Base-by-base conservation (phyloP, 2,797 vertebrate species). In the Anomalospiza imberbis region DNA sequence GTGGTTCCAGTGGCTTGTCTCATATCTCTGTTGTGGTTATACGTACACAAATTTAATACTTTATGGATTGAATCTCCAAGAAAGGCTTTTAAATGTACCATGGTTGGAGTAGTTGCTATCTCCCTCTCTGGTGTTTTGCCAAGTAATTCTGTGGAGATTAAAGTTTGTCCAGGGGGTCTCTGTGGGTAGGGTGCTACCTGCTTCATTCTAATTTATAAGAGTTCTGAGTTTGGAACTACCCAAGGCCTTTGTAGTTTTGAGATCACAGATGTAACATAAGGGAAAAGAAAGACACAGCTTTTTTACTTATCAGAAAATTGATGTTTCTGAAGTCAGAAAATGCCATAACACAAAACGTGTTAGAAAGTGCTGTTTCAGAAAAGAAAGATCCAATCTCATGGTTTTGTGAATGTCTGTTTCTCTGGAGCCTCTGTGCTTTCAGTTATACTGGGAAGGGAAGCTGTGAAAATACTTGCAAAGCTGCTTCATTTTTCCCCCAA, bases 1-100 rank as follows among this genome's bases (percentile, higher is more conserved):
- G 67, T 95, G 90, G 89, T 88, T 94, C 94, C 76, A 34, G 78
- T 91, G 67, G 47, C 51, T 83, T 88, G 88, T n/a, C 47, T 91
- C 17, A 2, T 85, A 34, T 29, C 44, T 65, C 17, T 51, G 7
- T 55, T 61, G 80, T 62, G 53, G 61, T 67, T 77, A 34, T 32
- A 53, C 55, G 25, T 78, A 32, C 47, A 24, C 3, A 44, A 54
- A 71, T 87, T 61, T 75, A 63, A 89, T 66, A 38, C 29, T 83
- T 66, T 50, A 58, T 63, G 67, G 61, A 36, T 63, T 71, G 32
- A 50, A 57, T 67, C 63, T 82, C 44, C 60, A 66, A 45, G 60
- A 29, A 82, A 85, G 17, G 24, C 19, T 38, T 84, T 86, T 47
- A 77, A 63, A 44, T 42, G 18, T 47, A 13, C 20, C 24, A 66